Evolutionary conservation across 2,113 vertebrate genomes (phyloP), one percentile per base, ranked within the genome.

Genomic region (Xyrauchen texanus): DNA sequence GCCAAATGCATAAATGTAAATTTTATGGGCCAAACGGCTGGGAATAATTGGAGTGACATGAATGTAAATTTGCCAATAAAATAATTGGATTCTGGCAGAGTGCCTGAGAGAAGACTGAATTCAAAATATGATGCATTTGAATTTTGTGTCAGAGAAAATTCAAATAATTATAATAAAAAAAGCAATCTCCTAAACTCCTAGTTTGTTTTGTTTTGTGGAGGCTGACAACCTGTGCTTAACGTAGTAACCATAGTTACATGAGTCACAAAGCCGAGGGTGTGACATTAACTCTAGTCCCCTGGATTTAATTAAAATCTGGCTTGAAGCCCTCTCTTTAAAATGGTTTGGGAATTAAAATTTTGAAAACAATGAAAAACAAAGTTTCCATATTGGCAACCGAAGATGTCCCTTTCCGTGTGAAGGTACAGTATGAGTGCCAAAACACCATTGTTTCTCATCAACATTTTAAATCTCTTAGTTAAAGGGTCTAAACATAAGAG

Each of bases 301-400:
- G 89, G 72, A 83, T 81, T 12, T 81, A 58, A 90, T 91, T 87
- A 90, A 84, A 85, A 70, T 1, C 61, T 83, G 83, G 75, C 87
- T 46, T 3, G 73, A 15, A 52, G 11, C 63, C 52, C 76, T 0
- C 49, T 69, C 46, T 71, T 8, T 72, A 64, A 76, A 85, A 66
- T 10, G n/a, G n/a, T 58, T 44, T 57, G 80, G 60, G 74, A 81
- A 85, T 83, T 86, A 21, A 85, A 77, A 82, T 47, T 44, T 80
- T 47, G 51, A 83, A 80, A 63, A 74, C 62, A 80, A 67, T 79
- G 64, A 69, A 85, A 84, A 84, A 86, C 68, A 72, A 80, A 80
- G 46, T 16, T n/a, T 13, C 21, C 21, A 34, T 34, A 34, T 3
- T 34, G 21, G 21, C 21, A 34, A 34, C 21, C 0, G 4, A 57